Percentiles rank a stretch among this genome's conserved stretches.
These are phyloP conservation scores for Mobula birostris DNA, from an alignment of 2,113 vertebrate species.

Conservation along the genomic window DNA sequence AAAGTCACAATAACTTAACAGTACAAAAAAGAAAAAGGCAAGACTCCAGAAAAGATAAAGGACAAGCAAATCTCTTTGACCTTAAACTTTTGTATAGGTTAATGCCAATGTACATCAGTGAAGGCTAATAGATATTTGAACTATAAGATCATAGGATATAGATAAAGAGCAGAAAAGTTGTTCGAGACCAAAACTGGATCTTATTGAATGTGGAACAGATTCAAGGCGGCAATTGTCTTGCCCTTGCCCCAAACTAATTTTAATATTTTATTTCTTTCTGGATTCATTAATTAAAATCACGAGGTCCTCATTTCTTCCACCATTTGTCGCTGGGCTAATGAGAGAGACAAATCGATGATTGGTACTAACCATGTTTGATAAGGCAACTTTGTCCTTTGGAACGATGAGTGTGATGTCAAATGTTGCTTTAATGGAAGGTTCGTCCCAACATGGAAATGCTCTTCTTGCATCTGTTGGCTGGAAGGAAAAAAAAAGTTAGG, in stretches of 20 bases:
- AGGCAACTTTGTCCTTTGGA: slow-evolving; percentile 91
- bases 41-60: background rate
- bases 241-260: background rate
- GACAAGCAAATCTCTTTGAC: background rate
- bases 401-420: slow-evolving; percentile 93
- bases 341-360: slow-evolving; percentile 37
- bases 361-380: slow-evolving; percentile 93
- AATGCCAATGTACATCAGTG: no score
- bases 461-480: slow-evolving; percentile 94
- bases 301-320: background rate
- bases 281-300: background rate
- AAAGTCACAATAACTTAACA: background rate
- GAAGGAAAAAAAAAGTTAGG: background rate
- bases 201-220: background rate
- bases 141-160: no score
- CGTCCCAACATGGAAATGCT: slow-evolving; percentile 98
- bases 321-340: background rate
- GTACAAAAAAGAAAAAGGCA: background rate
- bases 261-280: background rate
- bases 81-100: background rate
- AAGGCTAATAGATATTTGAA: no score
- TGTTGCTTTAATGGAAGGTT: slow-evolving; percentile 95
- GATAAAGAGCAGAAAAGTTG: no score
- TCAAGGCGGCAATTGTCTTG: no score
- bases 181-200: no score